Base-by-base conservation (phyloP, 2,113 vertebrate species). In the Abramis brama region DNA sequence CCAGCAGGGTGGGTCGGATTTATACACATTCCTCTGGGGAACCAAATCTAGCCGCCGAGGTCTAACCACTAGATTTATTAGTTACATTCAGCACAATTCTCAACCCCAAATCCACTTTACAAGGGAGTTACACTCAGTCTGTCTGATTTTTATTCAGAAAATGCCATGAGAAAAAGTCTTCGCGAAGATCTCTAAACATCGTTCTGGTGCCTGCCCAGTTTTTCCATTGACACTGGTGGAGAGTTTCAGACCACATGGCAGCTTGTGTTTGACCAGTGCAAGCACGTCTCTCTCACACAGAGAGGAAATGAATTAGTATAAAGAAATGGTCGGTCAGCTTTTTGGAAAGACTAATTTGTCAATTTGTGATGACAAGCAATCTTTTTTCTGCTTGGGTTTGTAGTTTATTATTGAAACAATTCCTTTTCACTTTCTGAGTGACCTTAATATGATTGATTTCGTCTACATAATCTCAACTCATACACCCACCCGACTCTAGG, bases 1-100 rank as follows among this genome's bases (percentile, higher is more conserved):
- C 79, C 79, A 80, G 15, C 39, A 64, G 79, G 79, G 79, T 80
- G 79, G 36, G 79, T 27, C 36, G 79, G 59, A 66, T 75, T 64
- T 81, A 30, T 81, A 27, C 79, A 47, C 79, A 81, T 81, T 64
- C 45, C 39, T 47, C n/a, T 30, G 39, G 59, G 79, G 59, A 81
- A 12, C 15, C 79, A 81, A 45, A 81, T 64, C 59, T 27, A 64
- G 79, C 79, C 21, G n/a, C 79, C 21, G 43, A 64, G 25, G 23
- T n/a, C 39, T 64, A 66, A 64, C 79, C 39, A 5, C 79, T 81
- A 11, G 59, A 66, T 80, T 80, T 80, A 80, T 80, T 80, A 47
- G 79, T 64, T 81, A 47, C 39, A 64, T 81, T 81, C 59, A 30
- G 79, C 25, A 25, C 79, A 66, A 47, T 81, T 66, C n/a, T 36